Evolutionary conservation across 2,797 vertebrate species (phyloP).

Genomic region (Acanthopagrus latus): DNA sequence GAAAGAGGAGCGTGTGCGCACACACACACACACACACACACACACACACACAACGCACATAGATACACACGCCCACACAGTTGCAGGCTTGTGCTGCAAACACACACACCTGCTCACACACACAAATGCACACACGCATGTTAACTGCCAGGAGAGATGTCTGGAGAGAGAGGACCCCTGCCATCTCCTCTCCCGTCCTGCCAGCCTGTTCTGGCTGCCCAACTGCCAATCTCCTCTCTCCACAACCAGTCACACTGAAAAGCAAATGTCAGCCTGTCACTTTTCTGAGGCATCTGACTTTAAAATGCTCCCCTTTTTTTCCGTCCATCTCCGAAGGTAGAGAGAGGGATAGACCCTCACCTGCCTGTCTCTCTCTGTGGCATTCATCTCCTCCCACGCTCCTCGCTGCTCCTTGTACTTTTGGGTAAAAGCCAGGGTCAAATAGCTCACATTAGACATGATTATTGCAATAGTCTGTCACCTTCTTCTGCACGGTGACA

Average conservation of each 20-base stretch:
- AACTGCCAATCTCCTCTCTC: slow-evolving; percentile 80
- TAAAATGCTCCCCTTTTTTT: slow-evolving; percentile 72
- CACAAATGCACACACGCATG: slow-evolving; percentile 28
- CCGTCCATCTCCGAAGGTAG: slow-evolving; percentile 55
- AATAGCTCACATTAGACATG: slow-evolving; percentile 71
- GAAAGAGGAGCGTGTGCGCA: slow-evolving; percentile 39
- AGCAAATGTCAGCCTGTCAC: slow-evolving; percentile 85
- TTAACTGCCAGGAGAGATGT: slow-evolving; percentile 77
- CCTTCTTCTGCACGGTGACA: slow-evolving; percentile 47
- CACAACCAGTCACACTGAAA: slow-evolving; percentile 77
- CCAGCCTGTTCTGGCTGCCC: slow-evolving; percentile 78
- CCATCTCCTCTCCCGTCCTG: slow-evolving; percentile 79
- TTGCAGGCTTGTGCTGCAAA: slow-evolving; percentile 49
- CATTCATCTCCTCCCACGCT: slow-evolving; percentile 47
- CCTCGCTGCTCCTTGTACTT: slow-evolving; percentile 51
- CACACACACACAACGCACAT: slow-evolving; percentile 39
- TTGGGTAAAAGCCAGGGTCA: slow-evolving; percentile 68
- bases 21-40: slow-evolving; percentile 37
- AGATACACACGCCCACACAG: slow-evolving; percentile 64
- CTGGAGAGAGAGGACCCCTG: slow-evolving; percentile 80
- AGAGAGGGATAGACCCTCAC: slow-evolving; percentile 39
- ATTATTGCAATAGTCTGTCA: slow-evolving; percentile 66
- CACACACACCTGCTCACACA: slow-evolving; percentile 33
- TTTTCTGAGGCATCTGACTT: slow-evolving; percentile 77
- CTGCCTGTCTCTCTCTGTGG: slow-evolving; percentile 50